A percentile compares a stretch with the other conserved stretches of the same genome.
Evolutionary conservation across 2,113 vertebrate genomes (phyloP).

Genomic region (Uria lomvia): DNA sequence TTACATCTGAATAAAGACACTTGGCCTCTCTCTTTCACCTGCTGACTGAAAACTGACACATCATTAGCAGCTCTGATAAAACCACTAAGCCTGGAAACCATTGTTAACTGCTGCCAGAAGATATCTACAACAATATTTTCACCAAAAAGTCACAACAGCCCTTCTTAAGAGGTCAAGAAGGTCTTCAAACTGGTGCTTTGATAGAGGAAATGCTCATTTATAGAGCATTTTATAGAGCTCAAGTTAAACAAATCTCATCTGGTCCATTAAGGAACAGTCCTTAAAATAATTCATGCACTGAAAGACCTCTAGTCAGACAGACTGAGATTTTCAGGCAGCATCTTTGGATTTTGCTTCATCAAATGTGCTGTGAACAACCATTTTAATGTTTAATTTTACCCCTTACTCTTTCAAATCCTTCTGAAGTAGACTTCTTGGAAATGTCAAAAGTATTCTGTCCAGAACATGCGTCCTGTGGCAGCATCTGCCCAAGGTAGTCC

Average conservation of each 20-base stretch:
- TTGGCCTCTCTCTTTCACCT: background rate
- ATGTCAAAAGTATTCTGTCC: background rate
- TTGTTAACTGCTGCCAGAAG: background rate
- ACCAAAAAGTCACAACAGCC: background rate
- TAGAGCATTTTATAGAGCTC: background rate
- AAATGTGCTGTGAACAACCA: background rate
- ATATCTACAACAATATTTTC: background rate
- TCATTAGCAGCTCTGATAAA: background rate
- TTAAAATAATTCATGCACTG: background rate
- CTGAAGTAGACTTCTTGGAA: background rate
- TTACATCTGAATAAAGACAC: background rate
- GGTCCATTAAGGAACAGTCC: background rate
- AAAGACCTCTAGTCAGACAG: background rate
- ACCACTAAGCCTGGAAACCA: background rate
- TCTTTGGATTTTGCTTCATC: background rate
- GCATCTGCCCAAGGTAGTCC: background rate
- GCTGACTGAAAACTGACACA: background rate
- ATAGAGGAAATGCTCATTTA: background rate
- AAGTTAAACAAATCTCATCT: background rate
- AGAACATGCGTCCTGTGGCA: background rate
- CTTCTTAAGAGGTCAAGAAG: background rate
- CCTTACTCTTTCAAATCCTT: background rate
- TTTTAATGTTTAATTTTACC: background rate
- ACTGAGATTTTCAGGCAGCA: background rate
- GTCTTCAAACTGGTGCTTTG: background rate